Conservation (phyloP, 2,888 invertebrate genomes). For the Trichacis sp. region DNA sequence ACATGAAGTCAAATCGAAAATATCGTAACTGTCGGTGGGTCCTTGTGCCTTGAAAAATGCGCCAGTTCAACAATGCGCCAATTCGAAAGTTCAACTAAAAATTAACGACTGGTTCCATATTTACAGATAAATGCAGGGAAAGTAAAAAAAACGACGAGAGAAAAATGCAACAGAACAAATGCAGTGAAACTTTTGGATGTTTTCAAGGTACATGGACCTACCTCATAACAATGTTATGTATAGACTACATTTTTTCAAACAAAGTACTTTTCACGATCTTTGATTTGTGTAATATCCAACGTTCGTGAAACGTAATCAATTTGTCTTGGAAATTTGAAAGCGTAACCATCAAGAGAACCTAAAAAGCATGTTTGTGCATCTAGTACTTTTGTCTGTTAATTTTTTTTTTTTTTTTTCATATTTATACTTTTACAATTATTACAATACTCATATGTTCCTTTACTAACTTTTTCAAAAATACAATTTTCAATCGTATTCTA, state of each 20-base stretch:
- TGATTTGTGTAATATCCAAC: too few relatives aligned
- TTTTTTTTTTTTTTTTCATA: background rate
- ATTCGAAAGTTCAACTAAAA: background rate
- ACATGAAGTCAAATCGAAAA: slow-evolving; percentile 29
- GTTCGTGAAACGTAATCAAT: too few relatives aligned
- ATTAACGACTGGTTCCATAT: slow-evolving; percentile 32
- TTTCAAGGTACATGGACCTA: too few relatives aligned
- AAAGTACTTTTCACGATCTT: too few relatives aligned
- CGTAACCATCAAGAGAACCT: too few relatives aligned
- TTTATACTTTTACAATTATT: background rate
- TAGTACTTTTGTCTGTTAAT: too few relatives aligned
- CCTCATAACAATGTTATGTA: too few relatives aligned
- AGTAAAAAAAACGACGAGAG: slow-evolving; percentile 11
- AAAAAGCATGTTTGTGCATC: background rate
- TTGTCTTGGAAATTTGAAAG: too few relatives aligned
- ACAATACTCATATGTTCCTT: background rate
- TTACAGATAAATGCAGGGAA: slow-evolving; percentile 28
- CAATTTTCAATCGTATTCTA: background rate
- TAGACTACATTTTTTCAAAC: too few relatives aligned
- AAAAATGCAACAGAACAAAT: slow-evolving; percentile 23
- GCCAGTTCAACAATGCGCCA: slow-evolving; percentile 11
- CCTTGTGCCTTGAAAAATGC: slow-evolving; percentile 18
- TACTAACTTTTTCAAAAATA: background rate
- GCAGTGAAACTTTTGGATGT: slow-evolving; percentile 14
- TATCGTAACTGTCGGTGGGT: slow-evolving; percentile 30